Percentiles rank a stretch among this genome's conserved stretches.
phyloP scores from a whole-genome alignment of 92 coral and sea anemone species.

The Meandrina meandrites region DNA sequence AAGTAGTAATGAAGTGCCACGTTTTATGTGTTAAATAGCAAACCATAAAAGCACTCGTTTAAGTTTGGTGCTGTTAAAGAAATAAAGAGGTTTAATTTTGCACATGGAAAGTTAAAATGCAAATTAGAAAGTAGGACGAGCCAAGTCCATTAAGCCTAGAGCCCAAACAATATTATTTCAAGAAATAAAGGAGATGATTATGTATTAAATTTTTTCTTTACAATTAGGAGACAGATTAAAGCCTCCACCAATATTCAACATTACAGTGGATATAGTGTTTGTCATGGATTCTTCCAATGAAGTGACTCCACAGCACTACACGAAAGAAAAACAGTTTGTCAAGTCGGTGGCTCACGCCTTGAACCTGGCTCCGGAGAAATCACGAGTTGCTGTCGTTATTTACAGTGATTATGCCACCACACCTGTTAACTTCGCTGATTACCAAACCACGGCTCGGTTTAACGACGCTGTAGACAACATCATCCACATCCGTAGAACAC shows the following conservation, averaged over 20 bases:
- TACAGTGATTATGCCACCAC: constrained; percentile 45
- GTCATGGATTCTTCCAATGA: constrained; percentile 62
- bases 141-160: too few relatives aligned
- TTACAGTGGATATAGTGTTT: constrained; percentile 39
- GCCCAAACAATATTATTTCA: too few relatives aligned
- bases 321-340: not conserved
- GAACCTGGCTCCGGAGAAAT: constrained; percentile 35
- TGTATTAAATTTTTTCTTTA: not conserved
- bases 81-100: too few relatives aligned
- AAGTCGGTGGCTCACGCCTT: not conserved
- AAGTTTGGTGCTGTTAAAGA: too few relatives aligned
- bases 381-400: constrained; percentile 58
- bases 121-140: too few relatives aligned
- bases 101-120: too few relatives aligned
- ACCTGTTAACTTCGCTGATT: constrained; percentile 30
- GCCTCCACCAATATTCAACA: not conserved
- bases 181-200: too few relatives aligned
- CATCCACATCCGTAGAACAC: not conserved
- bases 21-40: too few relatives aligned
- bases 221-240: not conserved
- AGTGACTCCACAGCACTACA: constrained; percentile 11
- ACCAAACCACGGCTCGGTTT: not conserved
- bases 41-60: too few relatives aligned
- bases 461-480: not conserved
- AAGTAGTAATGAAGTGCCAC: too few relatives aligned